Evolutionary conservation across 1,140 invertebrate species (phyloP), one percentile per base, ranked within the genome.

Genomic region (Charaxes varanes): DNA sequence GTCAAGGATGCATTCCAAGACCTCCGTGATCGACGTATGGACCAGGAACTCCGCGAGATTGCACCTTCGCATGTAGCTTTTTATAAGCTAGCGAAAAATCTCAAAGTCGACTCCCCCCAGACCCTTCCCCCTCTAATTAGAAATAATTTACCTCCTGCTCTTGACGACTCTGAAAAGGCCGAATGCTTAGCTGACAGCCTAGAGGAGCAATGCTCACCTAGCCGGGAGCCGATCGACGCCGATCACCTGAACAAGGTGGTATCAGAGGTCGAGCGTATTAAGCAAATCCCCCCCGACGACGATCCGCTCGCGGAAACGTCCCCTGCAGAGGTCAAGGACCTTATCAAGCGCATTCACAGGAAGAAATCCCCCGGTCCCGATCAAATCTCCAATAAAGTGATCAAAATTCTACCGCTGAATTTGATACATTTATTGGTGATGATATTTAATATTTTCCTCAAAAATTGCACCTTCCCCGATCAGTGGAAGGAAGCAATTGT

Each of bases 401-500:
- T 31, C 0, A 40, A 31, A 18, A 12, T 17, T 7, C 18, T 40
- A 2, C 27, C 27, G 8, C 19, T 17, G 2, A 13, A 22, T 5
- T 2, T 41, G n/a, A 2, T 41, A 4, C 12, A 10, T 5, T 2
- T 33, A 1, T 2, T 41, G 3, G 28, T 41, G 11, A 7, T 19
- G 3, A 32, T 41, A 11, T 41, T 33, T 6, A 41, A 41, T 17
- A 10, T 14, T 3, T 14, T 41, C 4, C 19, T 32, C 10, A 19
- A 12, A 11, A 21, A 15, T 13, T 33, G 19, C 27, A 6, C 17
- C 2, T 33, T 41, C 14, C 38, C 30, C 10, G 38, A 32, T 4
- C 6, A 28, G 0, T 42, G 22, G 30, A 33, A 34, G 10, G 40
- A 42, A 8, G 40, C 31, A 7, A 35, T 14, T 7, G 32, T 41